phyloP scores from a whole-genome alignment of 1,140 invertebrate genomes.

The Cotesia glomerata region DNA sequence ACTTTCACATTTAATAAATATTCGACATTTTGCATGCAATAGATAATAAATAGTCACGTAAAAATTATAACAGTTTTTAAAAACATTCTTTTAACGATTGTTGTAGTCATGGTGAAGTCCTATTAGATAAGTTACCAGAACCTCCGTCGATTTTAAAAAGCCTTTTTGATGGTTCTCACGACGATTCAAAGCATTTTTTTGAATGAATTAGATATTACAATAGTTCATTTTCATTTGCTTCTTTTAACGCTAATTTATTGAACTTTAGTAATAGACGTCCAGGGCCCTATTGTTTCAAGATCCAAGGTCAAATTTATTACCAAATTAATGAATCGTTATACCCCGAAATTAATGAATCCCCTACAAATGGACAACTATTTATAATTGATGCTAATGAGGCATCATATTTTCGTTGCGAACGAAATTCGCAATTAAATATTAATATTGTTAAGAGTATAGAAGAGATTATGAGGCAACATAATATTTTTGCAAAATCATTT shows the following conservation, averaged over 20 bases:
- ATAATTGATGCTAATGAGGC: slow-evolving; percentile 10
- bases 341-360: background rate
- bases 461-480: slow-evolving; percentile 3
- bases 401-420: background rate
- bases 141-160: background rate
- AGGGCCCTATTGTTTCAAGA: slow-evolving; percentile 21
- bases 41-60: too few species aligned
- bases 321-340: background rate
- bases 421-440: background rate
- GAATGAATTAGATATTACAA: slow-evolving; percentile 16
- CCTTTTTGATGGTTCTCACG: slow-evolving; percentile 10
- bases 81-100: slow-evolving; percentile 19
- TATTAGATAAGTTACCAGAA: background rate
- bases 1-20: too few species aligned
- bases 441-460: background rate
- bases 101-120: slow-evolving; percentile 17
- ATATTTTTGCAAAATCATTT: slow-evolving; percentile 8
- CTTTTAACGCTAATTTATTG: slow-evolving; percentile 22
- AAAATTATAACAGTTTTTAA: background rate
- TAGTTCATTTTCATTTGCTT: slow-evolving; percentile 20
- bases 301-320: slow-evolving; percentile 12
- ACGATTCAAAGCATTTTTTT: slow-evolving; percentile 13
- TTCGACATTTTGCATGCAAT: too few species aligned
- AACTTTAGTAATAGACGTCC: slow-evolving; percentile 6
- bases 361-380: slow-evolving; percentile 15